A percentile compares a stretch with the other conserved stretches of the same genome.
Evolutionary conservation across 2,113 vertebrate genomes (phyloP).

Genomic region (Dipodomys merriami): DNA sequence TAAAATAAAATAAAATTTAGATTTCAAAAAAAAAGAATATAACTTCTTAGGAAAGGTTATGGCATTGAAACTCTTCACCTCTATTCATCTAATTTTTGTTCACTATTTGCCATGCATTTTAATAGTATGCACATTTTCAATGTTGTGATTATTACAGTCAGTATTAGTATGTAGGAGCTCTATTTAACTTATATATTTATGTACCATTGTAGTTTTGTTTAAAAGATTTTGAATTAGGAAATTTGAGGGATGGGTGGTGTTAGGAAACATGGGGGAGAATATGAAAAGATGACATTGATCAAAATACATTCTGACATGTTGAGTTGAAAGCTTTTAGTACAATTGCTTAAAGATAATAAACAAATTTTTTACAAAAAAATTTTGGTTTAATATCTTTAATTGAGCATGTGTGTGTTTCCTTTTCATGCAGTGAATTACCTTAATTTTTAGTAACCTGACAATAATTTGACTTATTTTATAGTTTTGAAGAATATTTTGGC

Average conservation of each 20-base stretch:
- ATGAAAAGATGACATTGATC: too few relatives aligned
- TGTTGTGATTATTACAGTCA: neutral
- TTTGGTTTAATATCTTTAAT: neutral
- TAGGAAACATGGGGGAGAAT: too few relatives aligned
- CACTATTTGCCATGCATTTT: neutral
- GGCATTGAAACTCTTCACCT: neutral
- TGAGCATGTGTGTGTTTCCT: neutral
- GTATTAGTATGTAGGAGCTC: neutral
- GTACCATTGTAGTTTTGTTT: too few relatives aligned
- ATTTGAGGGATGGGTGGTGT: too few relatives aligned
- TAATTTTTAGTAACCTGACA: neutral
- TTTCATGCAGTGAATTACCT: neutral
- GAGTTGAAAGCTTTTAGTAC: too few relatives aligned
- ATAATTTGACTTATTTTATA: constrained; percentile 35
- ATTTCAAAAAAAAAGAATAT: too few relatives aligned
- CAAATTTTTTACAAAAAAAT: neutral
- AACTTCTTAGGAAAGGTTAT: neutral
- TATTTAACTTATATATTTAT: too few relatives aligned
- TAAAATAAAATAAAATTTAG: too few relatives aligned
- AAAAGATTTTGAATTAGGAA: too few relatives aligned
- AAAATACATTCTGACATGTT: too few relatives aligned
- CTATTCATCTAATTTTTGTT: neutral
- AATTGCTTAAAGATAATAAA: too few relatives aligned
- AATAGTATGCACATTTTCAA: constrained; percentile 23
- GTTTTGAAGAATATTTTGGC: neutral